These are phyloP conservation scores for Brienomyrus brachyistius DNA, from an alignment of 2,113 vertebrate genomes.

Conservation along the genomic window DNA sequence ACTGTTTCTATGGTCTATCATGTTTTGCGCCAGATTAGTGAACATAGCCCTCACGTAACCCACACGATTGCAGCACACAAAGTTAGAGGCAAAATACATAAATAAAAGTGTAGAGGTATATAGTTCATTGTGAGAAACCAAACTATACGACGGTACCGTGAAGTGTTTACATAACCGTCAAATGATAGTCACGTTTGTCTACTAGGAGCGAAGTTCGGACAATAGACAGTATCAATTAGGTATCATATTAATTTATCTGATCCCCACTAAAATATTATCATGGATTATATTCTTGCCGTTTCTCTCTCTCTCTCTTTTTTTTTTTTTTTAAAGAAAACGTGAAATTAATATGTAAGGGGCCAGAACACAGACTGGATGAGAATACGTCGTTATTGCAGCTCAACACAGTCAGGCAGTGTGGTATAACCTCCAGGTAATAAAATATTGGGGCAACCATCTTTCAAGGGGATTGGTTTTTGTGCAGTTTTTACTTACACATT, in stretches of 20 bases:
- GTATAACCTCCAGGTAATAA: conserved; percentile 20
- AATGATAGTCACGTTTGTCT: neutral
- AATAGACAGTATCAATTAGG: neutral
- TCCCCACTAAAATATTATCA: neutral
- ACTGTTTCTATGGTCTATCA: neutral
- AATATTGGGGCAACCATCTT: conserved; percentile 29
- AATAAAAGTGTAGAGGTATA: neutral
- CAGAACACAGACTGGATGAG: neutral
- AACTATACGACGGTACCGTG: neutral
- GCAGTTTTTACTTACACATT: conserved; percentile 38
- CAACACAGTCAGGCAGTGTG: neutral
- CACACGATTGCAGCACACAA: neutral
- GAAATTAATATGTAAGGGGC: neutral
- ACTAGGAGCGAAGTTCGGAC: neutral
- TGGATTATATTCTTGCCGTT: neutral
- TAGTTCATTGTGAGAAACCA: neutral
- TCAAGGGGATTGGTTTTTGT: conserved; percentile 12
- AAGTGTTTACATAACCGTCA: neutral
- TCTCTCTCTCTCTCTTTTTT: too few species aligned
- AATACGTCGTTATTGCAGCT: neutral
- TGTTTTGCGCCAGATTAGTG: neutral
- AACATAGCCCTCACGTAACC: neutral
- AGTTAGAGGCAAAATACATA: neutral
- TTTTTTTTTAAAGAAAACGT: neutral
- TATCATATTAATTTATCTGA: neutral